phyloP scores from a whole-genome alignment of 2,113 vertebrate species.

The Podarcis cretensis region DNA sequence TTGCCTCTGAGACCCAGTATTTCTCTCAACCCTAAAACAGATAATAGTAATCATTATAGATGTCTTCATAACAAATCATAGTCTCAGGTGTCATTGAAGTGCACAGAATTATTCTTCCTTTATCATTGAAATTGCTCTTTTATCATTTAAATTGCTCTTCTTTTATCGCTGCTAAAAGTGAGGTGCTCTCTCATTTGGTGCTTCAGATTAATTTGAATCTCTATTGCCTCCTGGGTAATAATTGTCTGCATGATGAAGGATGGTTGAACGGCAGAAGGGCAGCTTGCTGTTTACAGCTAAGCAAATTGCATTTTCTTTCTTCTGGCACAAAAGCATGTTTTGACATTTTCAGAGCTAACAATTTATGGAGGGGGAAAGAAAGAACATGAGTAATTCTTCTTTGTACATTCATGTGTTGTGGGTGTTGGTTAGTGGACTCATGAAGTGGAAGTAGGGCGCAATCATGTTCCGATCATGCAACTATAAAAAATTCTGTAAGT shows the following conservation, averaged over 20 bases:
- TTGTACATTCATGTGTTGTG: not conserved
- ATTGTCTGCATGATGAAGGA: accelerated
- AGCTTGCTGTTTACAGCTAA: not conserved
- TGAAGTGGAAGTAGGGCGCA: not conserved
- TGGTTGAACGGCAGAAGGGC: not conserved
- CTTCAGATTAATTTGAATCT: conserved; percentile 34
- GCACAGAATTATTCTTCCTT: not conserved
- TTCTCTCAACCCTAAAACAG: not conserved
- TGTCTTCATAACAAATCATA: not conserved
- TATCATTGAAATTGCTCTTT: not conserved
- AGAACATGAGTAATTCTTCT: not conserved
- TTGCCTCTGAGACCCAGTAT: not conserved
- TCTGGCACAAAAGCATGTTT: not conserved
- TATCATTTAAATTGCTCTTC: not conserved
- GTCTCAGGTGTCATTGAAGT: not conserved
- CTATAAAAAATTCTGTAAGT: not conserved
- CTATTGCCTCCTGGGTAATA: conserved; percentile 12
- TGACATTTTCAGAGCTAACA: not conserved
- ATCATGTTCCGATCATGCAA: not conserved
- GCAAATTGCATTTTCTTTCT: not conserved
- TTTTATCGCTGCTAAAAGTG: conserved; percentile 22
- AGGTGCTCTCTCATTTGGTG: conserved; percentile 19
- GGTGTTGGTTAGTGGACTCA: not conserved
- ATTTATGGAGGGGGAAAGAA: not conserved
- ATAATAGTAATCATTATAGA: not conserved